phyloP scores from a whole-genome alignment of 2,113 vertebrate genomes.

The Melanostigma gelatinosum region DNA sequence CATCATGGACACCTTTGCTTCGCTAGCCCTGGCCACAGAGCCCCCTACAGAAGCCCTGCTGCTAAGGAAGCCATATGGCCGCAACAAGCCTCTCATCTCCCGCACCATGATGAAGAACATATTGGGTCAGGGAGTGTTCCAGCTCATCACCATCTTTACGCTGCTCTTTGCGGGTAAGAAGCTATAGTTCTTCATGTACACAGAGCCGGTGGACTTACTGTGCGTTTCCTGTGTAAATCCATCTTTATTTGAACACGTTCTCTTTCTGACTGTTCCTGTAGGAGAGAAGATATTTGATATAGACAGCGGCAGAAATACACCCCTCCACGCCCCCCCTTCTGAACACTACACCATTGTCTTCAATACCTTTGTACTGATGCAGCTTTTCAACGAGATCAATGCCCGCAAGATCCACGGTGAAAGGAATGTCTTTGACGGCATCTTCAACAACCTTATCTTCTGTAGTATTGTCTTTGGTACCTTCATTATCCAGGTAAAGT shows the following conservation, averaged over 20 bases:
- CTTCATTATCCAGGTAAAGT: constrained; percentile 92
- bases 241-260: background rate
- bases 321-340: constrained; percentile 94
- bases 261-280: constrained; percentile 55
- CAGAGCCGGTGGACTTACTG: background rate
- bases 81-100: constrained; percentile 98
- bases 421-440: constrained; percentile 98
- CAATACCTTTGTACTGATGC: constrained; percentile 99
- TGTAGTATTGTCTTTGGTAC: constrained; percentile 97
- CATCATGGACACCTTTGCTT: constrained; percentile 99
- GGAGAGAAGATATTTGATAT: constrained; percentile 97
- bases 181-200: background rate
- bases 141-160: constrained; percentile 94
- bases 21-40: constrained; percentile 97
- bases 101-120: constrained; percentile 99
- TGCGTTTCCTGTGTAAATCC: background rate
- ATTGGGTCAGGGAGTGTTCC: constrained; percentile 95
- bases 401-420: constrained; percentile 99
- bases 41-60: constrained; percentile 97
- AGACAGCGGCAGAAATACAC: constrained; percentile 93
- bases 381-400: constrained; percentile 99
- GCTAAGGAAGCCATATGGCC: constrained; percentile 95
- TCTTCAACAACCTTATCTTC: constrained; percentile 98
- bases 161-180: constrained; percentile 95
- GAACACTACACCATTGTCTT: constrained; percentile 99